Evolutionary conservation across 2,797 vertebrate species (phyloP).

Genomic region (Poeciliopsis presidionis): DNA sequence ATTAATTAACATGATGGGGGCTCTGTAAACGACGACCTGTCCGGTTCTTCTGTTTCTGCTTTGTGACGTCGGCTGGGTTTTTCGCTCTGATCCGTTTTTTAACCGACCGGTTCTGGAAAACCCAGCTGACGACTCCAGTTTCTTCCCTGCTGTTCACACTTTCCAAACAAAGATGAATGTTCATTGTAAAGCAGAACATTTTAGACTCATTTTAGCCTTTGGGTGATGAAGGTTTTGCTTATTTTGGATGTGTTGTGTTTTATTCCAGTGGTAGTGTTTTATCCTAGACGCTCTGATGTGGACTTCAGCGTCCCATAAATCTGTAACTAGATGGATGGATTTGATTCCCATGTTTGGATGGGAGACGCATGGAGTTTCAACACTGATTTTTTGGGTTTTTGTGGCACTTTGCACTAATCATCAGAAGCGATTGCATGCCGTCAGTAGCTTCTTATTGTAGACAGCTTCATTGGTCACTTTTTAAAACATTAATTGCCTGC

Average conservation of each 20-base stretch:
- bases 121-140: constrained; percentile 27
- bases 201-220: background rate
- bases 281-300: constrained; percentile 48
- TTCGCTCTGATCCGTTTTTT: background rate
- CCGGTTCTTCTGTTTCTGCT: constrained; percentile 33
- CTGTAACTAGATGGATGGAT: constrained; percentile 64
- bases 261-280: constrained; percentile 75
- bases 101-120: constrained; percentile 31
- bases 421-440: constrained; percentile 59
- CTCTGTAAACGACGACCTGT: constrained; percentile 18
- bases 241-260: constrained; percentile 34
- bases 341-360: constrained; percentile 53
- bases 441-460: background rate
- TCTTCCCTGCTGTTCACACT: constrained; percentile 50
- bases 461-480: constrained; percentile 23
- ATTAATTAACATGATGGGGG: constrained; percentile 26
- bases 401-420: constrained; percentile 63
- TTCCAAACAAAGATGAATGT: background rate
- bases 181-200: background rate
- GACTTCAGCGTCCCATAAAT: constrained; percentile 61
- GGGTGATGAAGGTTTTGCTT: background rate
- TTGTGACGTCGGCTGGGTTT: constrained; percentile 35
- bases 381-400: constrained; percentile 13
- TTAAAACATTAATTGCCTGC: constrained; percentile 62
- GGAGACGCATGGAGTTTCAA: constrained; percentile 72